A percentile compares a stretch with the other conserved stretches of the same genome.
Evolutionary conservation across 2,888 invertebrate genomes (phyloP).

Genomic region (Troides aeacus): DNA sequence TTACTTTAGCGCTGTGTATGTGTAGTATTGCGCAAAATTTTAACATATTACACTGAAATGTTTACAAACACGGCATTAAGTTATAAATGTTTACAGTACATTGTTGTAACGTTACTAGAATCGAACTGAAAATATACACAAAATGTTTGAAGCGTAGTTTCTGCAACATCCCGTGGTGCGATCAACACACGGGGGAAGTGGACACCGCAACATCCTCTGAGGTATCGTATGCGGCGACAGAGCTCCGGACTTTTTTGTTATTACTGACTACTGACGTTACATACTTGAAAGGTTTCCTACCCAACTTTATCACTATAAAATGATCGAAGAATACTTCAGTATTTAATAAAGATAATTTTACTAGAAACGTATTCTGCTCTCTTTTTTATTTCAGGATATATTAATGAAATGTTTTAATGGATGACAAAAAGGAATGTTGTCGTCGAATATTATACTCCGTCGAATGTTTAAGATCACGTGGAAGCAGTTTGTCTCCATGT

Average conservation of each 20-base stretch:
- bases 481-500: too few relatives aligned
- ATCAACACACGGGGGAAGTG: slow-evolving; percentile 69
- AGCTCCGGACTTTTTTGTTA: slow-evolving; percentile 5
- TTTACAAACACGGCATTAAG: slow-evolving; percentile 45
- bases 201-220: slow-evolving; percentile 75
- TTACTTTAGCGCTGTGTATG: not conserved
- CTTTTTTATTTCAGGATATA: too few relatives aligned
- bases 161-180: slow-evolving; percentile 73
- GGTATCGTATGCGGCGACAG: slow-evolving; percentile 36
- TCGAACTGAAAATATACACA: slow-evolving; percentile 48
- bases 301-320: not conserved
- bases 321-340: not conserved
- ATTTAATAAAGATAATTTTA: too few relatives aligned
- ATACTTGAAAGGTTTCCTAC: slow-evolving; percentile 25
- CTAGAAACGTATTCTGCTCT: too few relatives aligned
- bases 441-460: too few relatives aligned
- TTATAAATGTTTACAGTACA: slow-evolving; percentile 51
- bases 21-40: not conserved
- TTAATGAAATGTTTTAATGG: too few relatives aligned
- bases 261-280: not conserved
- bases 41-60: slow-evolving; percentile 21
- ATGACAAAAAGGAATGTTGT: too few relatives aligned
- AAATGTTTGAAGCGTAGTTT: slow-evolving; percentile 52
- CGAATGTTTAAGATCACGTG: too few relatives aligned
- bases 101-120: slow-evolving; percentile 40